Evolutionary conservation across 2,113 vertebrate genomes (phyloP), one percentile per base, ranked within the genome.

Genomic region (Pituophis catenifer): DNA sequence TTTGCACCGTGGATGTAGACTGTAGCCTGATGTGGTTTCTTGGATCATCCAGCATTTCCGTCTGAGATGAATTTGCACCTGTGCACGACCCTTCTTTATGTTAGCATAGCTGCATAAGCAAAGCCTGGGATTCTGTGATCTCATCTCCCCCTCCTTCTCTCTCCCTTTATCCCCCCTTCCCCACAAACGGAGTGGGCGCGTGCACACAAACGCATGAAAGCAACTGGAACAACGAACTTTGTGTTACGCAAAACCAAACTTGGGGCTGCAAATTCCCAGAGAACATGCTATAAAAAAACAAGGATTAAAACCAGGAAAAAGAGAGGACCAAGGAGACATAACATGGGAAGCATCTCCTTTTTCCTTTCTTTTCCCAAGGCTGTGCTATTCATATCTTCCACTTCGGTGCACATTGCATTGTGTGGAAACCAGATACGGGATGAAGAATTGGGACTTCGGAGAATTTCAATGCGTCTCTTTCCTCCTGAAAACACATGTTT

Each of bases 401-500:
- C 70, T 88, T 23, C 62, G n/a, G 48, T 54, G 19, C 48, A 38
- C 88, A 33, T 50, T 48, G 65, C 53, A 75, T 55, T 55, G 59
- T 54, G 53, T 89, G 86, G 91, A 24, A 54, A 54, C 54, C 54
- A 17, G n/a, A 88, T 48, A 55, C 1, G 2, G 9, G 52, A 52
- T 29, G 59, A 92, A 48, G 50, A 89, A 89, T 75, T 38, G 29
- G 58, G 50, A 29, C 17, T 53, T 52, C 87, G n/a, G 15, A 54
- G 33, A 55, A 24, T 12, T 33, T 15, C 15, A 62, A 13, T n/a
- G 44, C 7, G 54, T 92, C 59, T 89, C 26, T 75, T 88, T 55
- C 50, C 81, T 24, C 52, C 86, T 70, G 33, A 89, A 92, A 92
- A 86, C 58, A 70, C 70, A 92, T 44, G 26, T 55, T 89, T 75